Evolutionary conservation across 2,797 vertebrate species (phyloP).

Genomic region (Gouania willdenowi): DNA sequence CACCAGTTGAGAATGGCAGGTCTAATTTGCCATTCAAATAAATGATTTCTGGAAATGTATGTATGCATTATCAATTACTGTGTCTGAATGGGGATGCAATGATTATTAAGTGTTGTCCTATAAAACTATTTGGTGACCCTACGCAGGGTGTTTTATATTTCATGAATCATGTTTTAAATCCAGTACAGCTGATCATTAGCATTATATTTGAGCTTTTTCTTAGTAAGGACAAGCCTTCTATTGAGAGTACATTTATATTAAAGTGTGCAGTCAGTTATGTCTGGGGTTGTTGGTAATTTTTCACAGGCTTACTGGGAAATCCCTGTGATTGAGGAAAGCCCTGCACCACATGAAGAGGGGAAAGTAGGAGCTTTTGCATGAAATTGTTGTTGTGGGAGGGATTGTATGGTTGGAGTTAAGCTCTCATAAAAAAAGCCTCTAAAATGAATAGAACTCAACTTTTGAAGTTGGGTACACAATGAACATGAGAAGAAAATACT

Average conservation of each 20-base stretch:
- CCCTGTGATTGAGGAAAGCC: slow-evolving; percentile 1
- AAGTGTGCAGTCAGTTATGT: neutral
- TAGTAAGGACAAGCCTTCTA: neutral
- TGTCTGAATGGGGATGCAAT: too few species aligned
- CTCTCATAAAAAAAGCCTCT: slow-evolving; percentile 36
- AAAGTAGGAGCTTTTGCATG: slow-evolving; percentile 7
- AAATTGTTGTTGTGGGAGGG: slow-evolving; percentile 34
- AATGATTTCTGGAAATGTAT: too few species aligned
- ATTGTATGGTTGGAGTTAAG: slow-evolving; percentile 43
- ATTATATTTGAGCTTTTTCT: too few species aligned
- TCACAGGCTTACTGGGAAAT: slow-evolving; percentile 12
- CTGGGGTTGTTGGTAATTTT: neutral
- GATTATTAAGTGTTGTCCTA: too few species aligned
- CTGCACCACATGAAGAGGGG: neutral
- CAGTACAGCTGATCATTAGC: too few species aligned
- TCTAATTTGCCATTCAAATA: too few species aligned
- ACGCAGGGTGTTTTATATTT: too few species aligned
- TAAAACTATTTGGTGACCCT: too few species aligned
- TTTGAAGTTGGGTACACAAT: slow-evolving; percentile 31
- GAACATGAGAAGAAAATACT: slow-evolving; percentile 18
- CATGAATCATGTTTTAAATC: too few species aligned
- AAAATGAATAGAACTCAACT: slow-evolving; percentile 17
- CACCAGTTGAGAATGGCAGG: too few species aligned
- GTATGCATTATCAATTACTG: too few species aligned
- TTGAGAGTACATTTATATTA: neutral